Percentiles rank a stretch among this genome's conserved stretches.
Conservation (phyloP, 2,797 vertebrate genomes). For the Sus cebifrons region DNA sequence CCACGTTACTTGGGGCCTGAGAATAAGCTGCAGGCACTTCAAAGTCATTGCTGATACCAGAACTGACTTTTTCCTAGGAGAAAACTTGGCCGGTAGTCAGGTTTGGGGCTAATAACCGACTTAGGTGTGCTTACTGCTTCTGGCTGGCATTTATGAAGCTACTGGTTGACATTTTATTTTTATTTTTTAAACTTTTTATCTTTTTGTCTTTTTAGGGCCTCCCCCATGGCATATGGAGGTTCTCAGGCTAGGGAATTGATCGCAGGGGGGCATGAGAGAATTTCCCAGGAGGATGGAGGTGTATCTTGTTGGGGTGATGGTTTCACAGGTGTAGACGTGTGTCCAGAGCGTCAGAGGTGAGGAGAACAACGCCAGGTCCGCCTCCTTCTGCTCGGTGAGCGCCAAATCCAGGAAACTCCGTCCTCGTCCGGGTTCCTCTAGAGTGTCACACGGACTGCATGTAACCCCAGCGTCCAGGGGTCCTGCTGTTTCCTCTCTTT, state of each 20-base stretch:
- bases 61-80: conserved; percentile 48
- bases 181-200: too few species aligned
- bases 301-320: background rate
- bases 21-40: background rate
- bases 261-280: background rate
- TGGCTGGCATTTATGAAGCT: background rate
- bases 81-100: background rate
- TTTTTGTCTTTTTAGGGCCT: too few species aligned
- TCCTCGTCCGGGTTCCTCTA: background rate
- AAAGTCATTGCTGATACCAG: conserved; percentile 19
- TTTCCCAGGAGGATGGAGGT: background rate
- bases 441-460: background rate
- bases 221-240: too few species aligned
- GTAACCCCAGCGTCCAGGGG: background rate
- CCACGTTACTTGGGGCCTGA: background rate
- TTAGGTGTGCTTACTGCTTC: background rate
- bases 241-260: too few species aligned
- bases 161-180: background rate
- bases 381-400: background rate
- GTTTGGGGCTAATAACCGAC: conserved; percentile 52
- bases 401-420: background rate
- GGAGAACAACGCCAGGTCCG: too few species aligned
- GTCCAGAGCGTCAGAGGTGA: background rate
- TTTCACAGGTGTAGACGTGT: background rate
- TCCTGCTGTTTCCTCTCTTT: background rate